Base-by-base conservation (phyloP, 2,888 invertebrate species). In the Oxytorus armatus region DNA sequence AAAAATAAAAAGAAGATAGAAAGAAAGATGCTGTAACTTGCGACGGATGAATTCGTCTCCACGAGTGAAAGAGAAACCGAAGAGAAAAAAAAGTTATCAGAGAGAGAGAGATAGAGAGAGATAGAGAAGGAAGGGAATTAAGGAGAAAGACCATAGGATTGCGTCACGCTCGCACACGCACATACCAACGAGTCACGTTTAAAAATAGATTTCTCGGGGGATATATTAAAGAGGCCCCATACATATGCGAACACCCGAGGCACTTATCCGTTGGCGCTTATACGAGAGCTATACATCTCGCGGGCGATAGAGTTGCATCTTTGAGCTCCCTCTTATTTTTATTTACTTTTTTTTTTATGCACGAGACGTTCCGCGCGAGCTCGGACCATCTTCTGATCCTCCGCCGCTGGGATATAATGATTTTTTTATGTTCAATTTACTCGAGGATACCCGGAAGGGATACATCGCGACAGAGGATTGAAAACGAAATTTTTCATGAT, bases 151-250 rank as follows among this genome's bases (percentile, higher is more conserved):
- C 89, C 88, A 89, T 88, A 86, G 83, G 84, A 89, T 90, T 90
- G 87, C 90, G 88, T 91, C 90, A 90, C 82, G 53, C 78, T 82
- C 83, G 82, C 83, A 86, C 86, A 86, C 86, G 86, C 86, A 87
- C 88, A 86, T 89, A 87, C 84, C 87, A 76, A 83, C 87, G 87
- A 88, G 90, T 91, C 90, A 89, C 83, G 90, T 87, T 90, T 90
- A 91, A 91, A 91, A 91, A 91, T 91, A 91, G 91, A 90, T 84
- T 82, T 5, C 81, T 81, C 83, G 83, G 85, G n/a, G n/a, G n/a
- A n/a, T n/a, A 89, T 88, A 88, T 88, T 89, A 88, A 89, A 89
- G 87, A 87, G 82, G 86, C 84, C 84, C 84, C 42, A 14, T 42
- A 68, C 33, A 53, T 53, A 25, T 5, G 47, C 68, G 72, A 14